A percentile compares a stretch with the other conserved stretches of the same genome.
These are phyloP conservation scores for Cliona cf. orientalis DNA, from an alignment of 37 sponge, comb jelly and placozoan species.

Conservation along the genomic window DNA sequence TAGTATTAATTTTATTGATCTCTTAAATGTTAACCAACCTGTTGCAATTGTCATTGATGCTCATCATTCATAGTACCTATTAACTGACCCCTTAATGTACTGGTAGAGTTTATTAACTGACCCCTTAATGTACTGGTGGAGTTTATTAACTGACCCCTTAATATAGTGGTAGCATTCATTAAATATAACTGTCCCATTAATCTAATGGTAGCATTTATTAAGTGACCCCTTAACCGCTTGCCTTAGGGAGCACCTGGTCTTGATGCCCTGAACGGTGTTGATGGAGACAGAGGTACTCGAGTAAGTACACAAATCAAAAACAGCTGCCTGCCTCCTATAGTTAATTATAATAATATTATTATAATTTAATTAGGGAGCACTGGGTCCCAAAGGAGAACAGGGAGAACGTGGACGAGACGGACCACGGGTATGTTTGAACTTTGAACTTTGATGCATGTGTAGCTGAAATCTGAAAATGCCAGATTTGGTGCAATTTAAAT, in stretches of 20 bases:
- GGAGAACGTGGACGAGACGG: constrained; percentile 4
- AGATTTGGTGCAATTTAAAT: background rate
- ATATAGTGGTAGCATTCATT: too few relatives aligned
- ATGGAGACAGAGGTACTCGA: constrained; percentile 51
- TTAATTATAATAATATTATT: background rate
- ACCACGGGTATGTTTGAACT: constrained; percentile 6
- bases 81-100: too few relatives aligned
- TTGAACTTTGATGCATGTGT: background rate
- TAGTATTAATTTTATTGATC: too few relatives aligned
- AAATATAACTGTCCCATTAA: too few relatives aligned
- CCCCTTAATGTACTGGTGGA: too few relatives aligned
- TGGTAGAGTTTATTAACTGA: too few relatives aligned
- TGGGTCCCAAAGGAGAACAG: constrained; percentile 25
- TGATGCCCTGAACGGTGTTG: constrained; percentile 33
- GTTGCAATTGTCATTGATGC: too few relatives aligned
- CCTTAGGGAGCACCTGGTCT: constrained; percentile 43
- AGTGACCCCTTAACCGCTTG: background rate
- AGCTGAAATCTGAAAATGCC: background rate
- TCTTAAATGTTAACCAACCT: too few relatives aligned
- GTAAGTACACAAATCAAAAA: constrained; percentile 1
- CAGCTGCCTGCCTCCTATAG: background rate
- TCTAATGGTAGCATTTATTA: background rate
- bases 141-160: too few relatives aligned
- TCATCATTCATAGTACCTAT: too few relatives aligned
- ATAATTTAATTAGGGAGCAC: constrained; percentile 2